phyloP scores from a whole-genome alignment of 2,888 invertebrate species.

The Dryocosmus kuriphilus region DNA sequence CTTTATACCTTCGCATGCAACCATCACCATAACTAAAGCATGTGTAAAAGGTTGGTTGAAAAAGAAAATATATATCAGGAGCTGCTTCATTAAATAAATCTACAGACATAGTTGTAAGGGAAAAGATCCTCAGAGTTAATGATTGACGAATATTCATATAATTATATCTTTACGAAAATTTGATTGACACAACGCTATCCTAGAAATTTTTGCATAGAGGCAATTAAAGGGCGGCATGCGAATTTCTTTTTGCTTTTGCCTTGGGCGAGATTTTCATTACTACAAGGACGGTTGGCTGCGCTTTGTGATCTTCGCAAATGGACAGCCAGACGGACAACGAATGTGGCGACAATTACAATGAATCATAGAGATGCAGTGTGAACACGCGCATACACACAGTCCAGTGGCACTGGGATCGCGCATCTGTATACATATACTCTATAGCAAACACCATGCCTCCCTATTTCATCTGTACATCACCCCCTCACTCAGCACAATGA shows the following conservation, averaged over 20 bases:
- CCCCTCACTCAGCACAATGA: constrained; percentile 48
- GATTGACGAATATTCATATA: background rate
- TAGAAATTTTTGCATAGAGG: constrained; percentile 9
- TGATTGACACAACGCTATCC: background rate
- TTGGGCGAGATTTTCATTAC: constrained; percentile 31
- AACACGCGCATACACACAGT: constrained; percentile 52
- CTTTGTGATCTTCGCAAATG: constrained; percentile 44
- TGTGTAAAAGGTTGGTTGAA: background rate
- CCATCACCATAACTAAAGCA: constrained; percentile 13
- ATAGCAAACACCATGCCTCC: constrained; percentile 19
- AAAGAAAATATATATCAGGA: background rate
- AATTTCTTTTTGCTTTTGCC: constrained; percentile 1
- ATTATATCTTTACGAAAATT: background rate
- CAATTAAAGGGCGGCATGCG: constrained; percentile 16
- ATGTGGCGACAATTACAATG: constrained; percentile 68
- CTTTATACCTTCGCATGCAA: constrained; percentile 22
- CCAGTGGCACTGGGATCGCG: constrained; percentile 46
- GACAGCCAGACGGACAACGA: constrained; percentile 43
- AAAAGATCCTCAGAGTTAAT: background rate
- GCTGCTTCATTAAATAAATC: background rate
- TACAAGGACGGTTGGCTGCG: constrained; percentile 32
- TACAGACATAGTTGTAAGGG: background rate
- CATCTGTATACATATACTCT: background rate
- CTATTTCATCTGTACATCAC: constrained; percentile 52
- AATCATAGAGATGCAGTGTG: constrained; percentile 67